These are phyloP conservation scores for Myotis lucifugus DNA, from an alignment of 2,113 vertebrate genomes.

Conservation along the genomic window DNA sequence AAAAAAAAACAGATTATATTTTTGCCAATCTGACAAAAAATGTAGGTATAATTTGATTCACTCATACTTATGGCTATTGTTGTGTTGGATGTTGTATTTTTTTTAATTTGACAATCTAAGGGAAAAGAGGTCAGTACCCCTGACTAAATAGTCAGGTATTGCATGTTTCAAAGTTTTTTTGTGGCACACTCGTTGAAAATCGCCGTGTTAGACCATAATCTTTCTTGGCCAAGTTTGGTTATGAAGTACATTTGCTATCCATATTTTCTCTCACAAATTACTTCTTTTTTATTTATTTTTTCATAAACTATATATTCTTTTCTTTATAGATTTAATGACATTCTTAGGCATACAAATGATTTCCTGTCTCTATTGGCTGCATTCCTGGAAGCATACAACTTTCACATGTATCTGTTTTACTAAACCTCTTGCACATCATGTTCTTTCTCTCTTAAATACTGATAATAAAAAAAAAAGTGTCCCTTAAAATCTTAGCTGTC, in stretches of 20 bases:
- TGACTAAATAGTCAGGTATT: not conserved
- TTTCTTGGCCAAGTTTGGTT: constrained; percentile 65
- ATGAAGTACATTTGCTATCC: constrained; percentile 1
- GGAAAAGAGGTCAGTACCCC: not conserved
- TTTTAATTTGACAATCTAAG: not conserved
- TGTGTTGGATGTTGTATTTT: not conserved
- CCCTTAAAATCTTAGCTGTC: not conserved
- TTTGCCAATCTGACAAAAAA: not conserved
- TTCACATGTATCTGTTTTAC: not conserved
- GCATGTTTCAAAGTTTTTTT: not conserved
- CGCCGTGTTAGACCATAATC: constrained; percentile 42
- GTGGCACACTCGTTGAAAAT: not conserved
- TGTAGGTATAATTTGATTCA: not conserved
- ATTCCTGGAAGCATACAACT: not conserved
- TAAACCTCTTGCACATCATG: not conserved
- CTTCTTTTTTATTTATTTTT: not conserved
- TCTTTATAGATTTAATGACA: not conserved
- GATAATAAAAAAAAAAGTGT: not conserved
- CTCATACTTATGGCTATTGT: not conserved
- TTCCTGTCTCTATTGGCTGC: not conserved
- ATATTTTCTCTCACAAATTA: not conserved
- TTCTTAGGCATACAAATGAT: not conserved
- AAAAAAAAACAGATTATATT: not conserved
- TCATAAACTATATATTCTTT: not conserved
- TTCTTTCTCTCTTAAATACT: constrained; percentile 8